Evolutionary conservation across 2,888 invertebrate genomes (phyloP).

Genomic region (Hirtodrosophila cameraria): DNA sequence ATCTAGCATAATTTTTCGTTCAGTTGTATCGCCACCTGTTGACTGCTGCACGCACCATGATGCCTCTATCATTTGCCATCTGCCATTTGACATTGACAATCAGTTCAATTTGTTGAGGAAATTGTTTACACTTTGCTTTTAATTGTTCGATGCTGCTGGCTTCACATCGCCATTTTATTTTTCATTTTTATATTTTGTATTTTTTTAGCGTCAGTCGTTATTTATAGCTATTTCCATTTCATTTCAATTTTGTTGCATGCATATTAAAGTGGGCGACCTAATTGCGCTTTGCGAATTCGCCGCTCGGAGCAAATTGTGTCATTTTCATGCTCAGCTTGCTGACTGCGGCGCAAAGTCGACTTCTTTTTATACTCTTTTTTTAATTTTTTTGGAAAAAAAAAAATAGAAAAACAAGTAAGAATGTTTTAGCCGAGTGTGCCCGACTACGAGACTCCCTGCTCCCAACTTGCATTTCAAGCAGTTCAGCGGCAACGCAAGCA

Average conservation of each 20-base stretch:
- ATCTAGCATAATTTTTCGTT: background rate
- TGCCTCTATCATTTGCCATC: slow-evolving; percentile 5
- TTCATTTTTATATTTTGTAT: slow-evolving; percentile 9
- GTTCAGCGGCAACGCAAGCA: no score
- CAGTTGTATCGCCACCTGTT: slow-evolving; percentile 7
- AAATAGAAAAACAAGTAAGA: no score
- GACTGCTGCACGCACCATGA: slow-evolving; percentile 3
- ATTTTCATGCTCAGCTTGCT: slow-evolving; percentile 28
- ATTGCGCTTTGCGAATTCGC: slow-evolving; percentile 55
- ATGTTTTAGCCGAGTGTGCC: no score
- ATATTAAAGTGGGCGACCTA: slow-evolving; percentile 72
- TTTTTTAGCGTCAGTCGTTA: slow-evolving; percentile 55
- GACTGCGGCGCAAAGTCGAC: slow-evolving; percentile 17
- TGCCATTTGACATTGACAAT: slow-evolving; percentile 66
- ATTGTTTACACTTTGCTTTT: slow-evolving; percentile 66
- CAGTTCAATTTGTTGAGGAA: slow-evolving; percentile 62
- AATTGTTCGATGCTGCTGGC: slow-evolving; percentile 47
- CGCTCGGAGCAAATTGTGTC: slow-evolving; percentile 59
- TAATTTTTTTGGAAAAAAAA: no score
- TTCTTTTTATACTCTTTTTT: no score
- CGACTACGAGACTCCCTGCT: no score
- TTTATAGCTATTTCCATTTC: slow-evolving; percentile 56
- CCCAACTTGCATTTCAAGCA: no score
- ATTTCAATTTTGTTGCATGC: slow-evolving; percentile 57
- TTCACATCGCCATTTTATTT: slow-evolving; percentile 8